A percentile compares a stretch with the other conserved stretches of the same genome.
Conservation (phyloP, 30 jellyfish, hydroid and myxozoan genomes). For the Cassiopea xamachana region DNA sequence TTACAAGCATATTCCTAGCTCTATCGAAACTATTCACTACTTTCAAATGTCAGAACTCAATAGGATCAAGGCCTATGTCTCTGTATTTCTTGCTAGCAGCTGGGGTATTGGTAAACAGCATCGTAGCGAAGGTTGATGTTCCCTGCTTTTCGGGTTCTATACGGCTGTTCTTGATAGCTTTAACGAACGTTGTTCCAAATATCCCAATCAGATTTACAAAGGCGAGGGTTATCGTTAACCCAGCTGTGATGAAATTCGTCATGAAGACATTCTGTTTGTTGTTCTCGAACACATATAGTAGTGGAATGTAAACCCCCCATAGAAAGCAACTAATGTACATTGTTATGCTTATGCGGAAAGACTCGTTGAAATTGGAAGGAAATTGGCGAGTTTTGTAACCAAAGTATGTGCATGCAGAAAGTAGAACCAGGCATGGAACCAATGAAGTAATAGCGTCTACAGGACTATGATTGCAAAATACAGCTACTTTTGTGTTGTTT, state of each 20-base stretch:
- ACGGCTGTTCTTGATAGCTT: no score
- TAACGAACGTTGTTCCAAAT: no score
- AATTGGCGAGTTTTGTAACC: slow-evolving; percentile 82
- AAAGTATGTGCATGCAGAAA: slow-evolving; percentile 74
- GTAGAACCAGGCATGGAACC: slow-evolving; percentile 60
- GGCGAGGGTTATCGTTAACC: not conserved
- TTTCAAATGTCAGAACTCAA: not conserved
- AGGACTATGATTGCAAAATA: slow-evolving; percentile 23
- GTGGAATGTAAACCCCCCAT: slow-evolving; percentile 24
- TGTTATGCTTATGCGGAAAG: slow-evolving; percentile 84
- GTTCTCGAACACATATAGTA: slow-evolving; percentile 11
- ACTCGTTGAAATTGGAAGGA: slow-evolving; percentile 84
- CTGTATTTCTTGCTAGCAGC: not conserved
- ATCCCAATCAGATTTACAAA: no score
- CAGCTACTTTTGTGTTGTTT: slow-evolving; percentile 26
- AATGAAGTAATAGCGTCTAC: slow-evolving; percentile 23
- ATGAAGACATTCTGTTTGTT: not conserved
- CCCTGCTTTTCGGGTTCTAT: not conserved
- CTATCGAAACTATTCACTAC: no score
- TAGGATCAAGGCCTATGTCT: not conserved
- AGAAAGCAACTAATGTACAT: slow-evolving; percentile 75
- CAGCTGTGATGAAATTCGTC: slow-evolving; percentile 25
- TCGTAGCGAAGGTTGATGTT: not conserved
- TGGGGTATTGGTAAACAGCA: not conserved
- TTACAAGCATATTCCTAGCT: no score